Conservation (phyloP, 2,797 vertebrate species). For the Tolypeutes matacus region DNA sequence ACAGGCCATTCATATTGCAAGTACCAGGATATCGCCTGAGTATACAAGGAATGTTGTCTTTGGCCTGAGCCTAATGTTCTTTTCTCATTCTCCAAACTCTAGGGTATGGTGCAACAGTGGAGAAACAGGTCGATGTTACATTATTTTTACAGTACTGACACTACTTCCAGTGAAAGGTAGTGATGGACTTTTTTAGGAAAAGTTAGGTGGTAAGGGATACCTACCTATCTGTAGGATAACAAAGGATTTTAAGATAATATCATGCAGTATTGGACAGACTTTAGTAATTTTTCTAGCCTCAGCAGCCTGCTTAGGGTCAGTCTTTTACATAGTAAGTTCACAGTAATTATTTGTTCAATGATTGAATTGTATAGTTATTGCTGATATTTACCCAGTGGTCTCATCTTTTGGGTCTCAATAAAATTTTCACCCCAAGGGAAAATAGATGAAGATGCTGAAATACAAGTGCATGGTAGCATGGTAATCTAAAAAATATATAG, state of each 20-base stretch:
- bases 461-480: no score
- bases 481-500: neutral
- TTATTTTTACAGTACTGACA: neutral
- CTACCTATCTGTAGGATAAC: neutral
- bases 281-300: neutral
- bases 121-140: neutral
- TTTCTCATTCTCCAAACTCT: neutral
- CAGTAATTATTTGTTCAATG: neutral
- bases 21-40: no score
- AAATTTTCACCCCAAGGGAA: neutral
- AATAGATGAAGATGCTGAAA: neutral
- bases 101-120: neutral
- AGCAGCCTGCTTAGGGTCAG: neutral
- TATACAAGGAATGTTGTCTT: neutral
- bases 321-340: neutral
- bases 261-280: neutral
- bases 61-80: neutral
- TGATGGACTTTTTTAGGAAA: neutral
- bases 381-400: neutral
- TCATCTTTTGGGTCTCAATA: neutral
- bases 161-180: neutral
- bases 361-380: conserved; percentile 1
- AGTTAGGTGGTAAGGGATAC: neutral
- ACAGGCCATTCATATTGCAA: neutral
- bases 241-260: neutral